phyloP scores from a whole-genome alignment of 2,888 invertebrate species.

The Teleogryllus oceanicus region DNA sequence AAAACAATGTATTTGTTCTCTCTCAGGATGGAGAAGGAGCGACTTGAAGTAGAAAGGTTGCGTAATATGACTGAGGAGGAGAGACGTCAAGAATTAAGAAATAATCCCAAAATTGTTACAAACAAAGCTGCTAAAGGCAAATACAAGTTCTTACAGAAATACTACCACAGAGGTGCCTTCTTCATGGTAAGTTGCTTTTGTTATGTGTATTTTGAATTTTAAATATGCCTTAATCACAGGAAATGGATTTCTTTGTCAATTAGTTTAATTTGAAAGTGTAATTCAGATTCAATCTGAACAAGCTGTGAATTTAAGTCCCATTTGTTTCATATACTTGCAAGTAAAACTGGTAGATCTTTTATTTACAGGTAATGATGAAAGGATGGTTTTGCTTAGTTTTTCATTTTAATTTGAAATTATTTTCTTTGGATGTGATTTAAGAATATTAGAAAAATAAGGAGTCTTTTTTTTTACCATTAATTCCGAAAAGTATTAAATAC shows the following conservation, averaged over 20 bases:
- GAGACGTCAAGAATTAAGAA: conserved; percentile 77
- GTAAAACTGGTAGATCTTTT: too few relatives aligned
- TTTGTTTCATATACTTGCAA: too few relatives aligned
- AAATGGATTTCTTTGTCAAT: neutral
- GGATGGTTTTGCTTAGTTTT: too few relatives aligned
- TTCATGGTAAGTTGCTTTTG: conserved; percentile 62
- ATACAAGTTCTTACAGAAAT: conserved; percentile 99
- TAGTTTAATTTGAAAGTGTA: neutral
- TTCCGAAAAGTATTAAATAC: too few relatives aligned
- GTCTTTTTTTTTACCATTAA: neutral
- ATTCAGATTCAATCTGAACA: neutral
- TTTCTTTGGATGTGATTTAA: neutral
- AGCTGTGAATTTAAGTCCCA: too few relatives aligned
- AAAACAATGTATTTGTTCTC: conserved; percentile 23
- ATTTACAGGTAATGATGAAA: too few relatives aligned
- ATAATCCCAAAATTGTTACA: conserved; percentile 88
- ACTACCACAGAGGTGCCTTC: conserved; percentile 99
- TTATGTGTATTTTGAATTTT: neutral
- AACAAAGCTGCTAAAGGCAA: conserved; percentile 96
- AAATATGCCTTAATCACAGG: neutral
- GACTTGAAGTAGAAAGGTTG: conserved; percentile 82
- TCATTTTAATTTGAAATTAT: neutral
- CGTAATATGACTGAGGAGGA: conserved; percentile 96
- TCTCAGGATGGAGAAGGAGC: conserved; percentile 77
- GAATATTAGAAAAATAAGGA: neutral